Evolutionary conservation across 2,797 vertebrate species (phyloP).

Genomic region (Cossypha polioptera): DNA sequence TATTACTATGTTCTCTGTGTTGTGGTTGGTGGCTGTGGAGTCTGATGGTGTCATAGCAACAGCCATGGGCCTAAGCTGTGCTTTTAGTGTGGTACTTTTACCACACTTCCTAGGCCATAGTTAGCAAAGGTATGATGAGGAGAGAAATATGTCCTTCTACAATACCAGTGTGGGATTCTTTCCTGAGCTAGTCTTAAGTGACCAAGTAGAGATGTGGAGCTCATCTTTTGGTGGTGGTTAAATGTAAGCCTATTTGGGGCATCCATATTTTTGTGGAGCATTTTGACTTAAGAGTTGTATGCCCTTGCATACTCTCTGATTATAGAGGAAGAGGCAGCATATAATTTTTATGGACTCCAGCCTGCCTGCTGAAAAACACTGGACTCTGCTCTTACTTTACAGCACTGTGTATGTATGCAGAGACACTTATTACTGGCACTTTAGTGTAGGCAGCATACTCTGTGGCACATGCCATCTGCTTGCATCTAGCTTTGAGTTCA

Average conservation of each 20-base stretch:
- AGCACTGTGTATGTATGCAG: rapidly evolving
- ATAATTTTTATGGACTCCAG: background rate
- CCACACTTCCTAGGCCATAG: background rate
- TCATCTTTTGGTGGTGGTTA: background rate
- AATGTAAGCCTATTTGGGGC: rapidly evolving
- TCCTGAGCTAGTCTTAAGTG: background rate
- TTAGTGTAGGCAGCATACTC: background rate
- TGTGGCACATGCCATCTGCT: background rate
- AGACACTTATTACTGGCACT: background rate
- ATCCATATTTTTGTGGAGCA: background rate
- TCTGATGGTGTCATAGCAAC: background rate
- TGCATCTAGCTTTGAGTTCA: background rate
- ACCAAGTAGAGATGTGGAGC: background rate
- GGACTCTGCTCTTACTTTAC: background rate
- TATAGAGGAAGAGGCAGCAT: background rate
- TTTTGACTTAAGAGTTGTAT: background rate
- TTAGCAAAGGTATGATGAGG: background rate
- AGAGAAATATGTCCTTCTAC: background rate
- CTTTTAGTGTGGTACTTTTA: background rate
- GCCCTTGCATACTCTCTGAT: background rate
- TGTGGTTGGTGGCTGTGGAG: background rate
- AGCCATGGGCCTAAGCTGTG: background rate
- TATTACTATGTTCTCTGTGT: background rate
- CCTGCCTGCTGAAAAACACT: background rate
- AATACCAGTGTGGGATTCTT: background rate